Percentiles rank a stretch among this genome's conserved stretches.
Conservation (phyloP, 23 tunicate genomes). For the Botrylloides violaceus region DNA sequence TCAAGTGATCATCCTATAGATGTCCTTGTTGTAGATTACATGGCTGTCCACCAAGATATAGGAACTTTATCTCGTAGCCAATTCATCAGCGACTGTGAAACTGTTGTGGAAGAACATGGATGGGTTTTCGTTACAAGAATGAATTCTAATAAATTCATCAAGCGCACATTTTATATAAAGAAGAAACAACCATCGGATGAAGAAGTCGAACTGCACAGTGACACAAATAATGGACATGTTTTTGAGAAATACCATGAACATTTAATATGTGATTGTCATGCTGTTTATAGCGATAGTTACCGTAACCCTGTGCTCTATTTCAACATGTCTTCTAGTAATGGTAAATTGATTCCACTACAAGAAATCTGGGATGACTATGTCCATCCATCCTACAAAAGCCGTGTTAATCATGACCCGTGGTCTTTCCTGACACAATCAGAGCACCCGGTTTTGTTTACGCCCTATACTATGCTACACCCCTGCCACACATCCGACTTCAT, state of each 20-base stretch:
- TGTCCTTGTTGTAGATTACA: neutral
- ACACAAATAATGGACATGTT: neutral
- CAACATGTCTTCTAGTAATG: slow-evolving; percentile 25
- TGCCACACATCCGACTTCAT: slow-evolving; percentile 77
- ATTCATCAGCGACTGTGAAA: neutral
- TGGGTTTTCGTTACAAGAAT: neutral
- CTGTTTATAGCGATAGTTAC: slow-evolving; percentile 63
- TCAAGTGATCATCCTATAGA: neutral
- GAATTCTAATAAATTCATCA: neutral
- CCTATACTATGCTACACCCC: slow-evolving; percentile 63
- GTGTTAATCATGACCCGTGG: slow-evolving; percentile 37
- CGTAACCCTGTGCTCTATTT: slow-evolving; percentile 72
- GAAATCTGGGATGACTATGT: slow-evolving; percentile 49
- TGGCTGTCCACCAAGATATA: neutral
- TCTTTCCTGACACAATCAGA: slow-evolving; percentile 55
- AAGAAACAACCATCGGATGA: neutral
- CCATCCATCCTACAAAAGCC: neutral
- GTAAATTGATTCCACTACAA: slow-evolving; percentile 36
- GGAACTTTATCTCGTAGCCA: neutral
- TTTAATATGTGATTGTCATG: slow-evolving; percentile 51
- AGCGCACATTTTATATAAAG: neutral
- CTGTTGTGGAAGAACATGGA: neutral
- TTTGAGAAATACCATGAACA: neutral
- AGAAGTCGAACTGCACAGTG: neutral
- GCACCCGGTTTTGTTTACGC: slow-evolving; percentile 47